These are phyloP conservation scores for Erythrolamprus reginae DNA, from an alignment of 2,113 vertebrate species.

Conservation along the genomic window DNA sequence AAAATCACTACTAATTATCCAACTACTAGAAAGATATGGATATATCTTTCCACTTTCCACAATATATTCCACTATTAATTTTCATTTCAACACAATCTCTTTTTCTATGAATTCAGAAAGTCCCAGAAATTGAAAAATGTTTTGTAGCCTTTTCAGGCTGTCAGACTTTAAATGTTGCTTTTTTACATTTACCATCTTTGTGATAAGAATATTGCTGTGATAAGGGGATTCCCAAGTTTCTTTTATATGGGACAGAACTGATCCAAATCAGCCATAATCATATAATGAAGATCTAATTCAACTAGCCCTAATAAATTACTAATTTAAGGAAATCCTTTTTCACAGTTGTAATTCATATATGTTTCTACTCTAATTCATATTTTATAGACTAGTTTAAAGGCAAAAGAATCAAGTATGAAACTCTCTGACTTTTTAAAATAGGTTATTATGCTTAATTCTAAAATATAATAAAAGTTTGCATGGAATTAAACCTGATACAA, in stretches of 20 bases:
- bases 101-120: not conserved
- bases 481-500: not conserved
- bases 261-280: not conserved
- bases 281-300: not conserved
- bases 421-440: not conserved
- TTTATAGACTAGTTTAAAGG: not conserved
- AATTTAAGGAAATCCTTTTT: not conserved
- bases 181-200: not conserved
- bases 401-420: not conserved
- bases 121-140: not conserved
- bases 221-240: not conserved
- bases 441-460: not conserved
- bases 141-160: not conserved
- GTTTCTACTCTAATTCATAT: not conserved
- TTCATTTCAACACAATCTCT: not conserved
- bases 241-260: not conserved
- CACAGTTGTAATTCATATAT: not conserved
- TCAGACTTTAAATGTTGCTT: not conserved
- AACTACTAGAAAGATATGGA: not conserved
- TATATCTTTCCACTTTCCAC: no score
- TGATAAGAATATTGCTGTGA: not conserved
- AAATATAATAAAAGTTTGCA: not conserved
- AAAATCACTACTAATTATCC: not conserved
- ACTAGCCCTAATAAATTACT: not conserved
- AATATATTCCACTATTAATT: not conserved